These are phyloP conservation scores for Leptinotarsa haldemani DNA, from an alignment of 2,888 invertebrate genomes.

Conservation along the genomic window DNA sequence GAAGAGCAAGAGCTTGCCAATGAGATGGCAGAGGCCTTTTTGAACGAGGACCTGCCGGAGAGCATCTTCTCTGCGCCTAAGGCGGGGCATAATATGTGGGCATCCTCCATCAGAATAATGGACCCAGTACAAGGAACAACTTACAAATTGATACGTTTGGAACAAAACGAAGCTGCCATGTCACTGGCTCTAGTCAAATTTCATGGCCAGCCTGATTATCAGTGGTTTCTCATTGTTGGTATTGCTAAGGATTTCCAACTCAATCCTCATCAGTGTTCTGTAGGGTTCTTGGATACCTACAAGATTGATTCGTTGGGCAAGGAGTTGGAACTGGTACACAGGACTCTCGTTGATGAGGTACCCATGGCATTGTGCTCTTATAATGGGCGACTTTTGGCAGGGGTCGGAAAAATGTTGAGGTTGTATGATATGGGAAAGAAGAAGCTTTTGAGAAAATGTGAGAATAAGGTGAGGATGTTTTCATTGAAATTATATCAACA, in stretches of 20 bases:
- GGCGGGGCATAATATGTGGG: slow-evolving; percentile 97
- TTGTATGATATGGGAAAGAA: slow-evolving; percentile 97
- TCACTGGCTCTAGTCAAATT: slow-evolving; percentile 77
- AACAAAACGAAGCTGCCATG: slow-evolving; percentile 97
- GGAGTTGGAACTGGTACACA: slow-evolving; percentile 90
- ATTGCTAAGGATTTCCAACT: slow-evolving; percentile 81
- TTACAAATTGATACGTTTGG: slow-evolving; percentile 81
- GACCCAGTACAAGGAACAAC: slow-evolving; percentile 80
- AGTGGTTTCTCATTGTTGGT: slow-evolving; percentile 82
- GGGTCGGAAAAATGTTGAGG: slow-evolving; percentile 90
- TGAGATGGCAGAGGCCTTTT: slow-evolving; percentile 97
- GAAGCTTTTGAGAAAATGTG: slow-evolving; percentile 96
- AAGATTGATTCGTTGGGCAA: slow-evolving; percentile 80
- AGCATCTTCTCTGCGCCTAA: slow-evolving; percentile 95
- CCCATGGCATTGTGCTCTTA: slow-evolving; percentile 86
- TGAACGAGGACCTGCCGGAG: slow-evolving; percentile 95
- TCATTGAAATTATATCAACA: not conserved
- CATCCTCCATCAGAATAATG: slow-evolving; percentile 87
- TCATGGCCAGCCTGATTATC: slow-evolving; percentile 64
- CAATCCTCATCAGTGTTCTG: slow-evolving; percentile 84
- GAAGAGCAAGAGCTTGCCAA: slow-evolving; percentile 95
- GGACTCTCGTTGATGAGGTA: slow-evolving; percentile 90
- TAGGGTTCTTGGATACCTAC: slow-evolving; percentile 91
- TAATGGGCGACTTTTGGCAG: slow-evolving; percentile 91
- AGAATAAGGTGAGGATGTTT: slow-evolving; percentile 78